Base-by-base conservation (phyloP, 1,140 invertebrate genomes). In the Drosophila carrolli region DNA sequence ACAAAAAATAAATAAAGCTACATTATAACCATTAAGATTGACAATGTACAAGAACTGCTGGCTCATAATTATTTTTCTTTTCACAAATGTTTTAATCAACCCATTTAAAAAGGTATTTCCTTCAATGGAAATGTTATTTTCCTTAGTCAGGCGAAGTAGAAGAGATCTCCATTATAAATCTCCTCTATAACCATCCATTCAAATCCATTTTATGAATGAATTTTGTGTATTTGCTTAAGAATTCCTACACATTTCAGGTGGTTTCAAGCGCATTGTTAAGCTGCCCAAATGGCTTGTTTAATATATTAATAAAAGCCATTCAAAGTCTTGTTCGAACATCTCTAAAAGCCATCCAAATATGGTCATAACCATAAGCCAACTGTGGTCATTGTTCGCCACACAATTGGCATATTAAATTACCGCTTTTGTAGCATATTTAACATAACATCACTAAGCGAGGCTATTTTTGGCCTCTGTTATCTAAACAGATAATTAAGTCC, bases 401-500 rank as follows among this genome's bases (percentile, higher is more conserved):
- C 74, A 75, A 81, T 78, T 75, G 82, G 54, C 60, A 71, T 82
- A 85, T 85, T 86, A 67, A 71, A 63, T 85, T 78, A 65, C 65
- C 82, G 59, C 54, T 78, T 85, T 78, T 81, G 60, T 73, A 14
- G 47, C 43, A 56, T 60, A 66, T 62, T 70, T 70, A 62, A 81
- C 67, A 72, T 54, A 60, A 53, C 67, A 73, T 51, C 55, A 51
- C 37, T 47, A 60, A 51, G 46, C 16, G 38, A 53, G 35, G 66
- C 72, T 73, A 83, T 84, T 84, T 80, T 60, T 73, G 83, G 83
- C 60, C 75, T 60, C 29, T 37, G 72, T 71, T 67, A 73, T 75
- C 61, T 58, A 75, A 76, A 57, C 73, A 86, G 75, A 88, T 88
- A 85, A 85, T 85, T 85, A 85, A 85, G 82, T 85, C 82, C 81